Evolutionary conservation across 2,113 vertebrate genomes (phyloP), one percentile per base, ranked within the genome.

Genomic region (Scomber japonicus): DNA sequence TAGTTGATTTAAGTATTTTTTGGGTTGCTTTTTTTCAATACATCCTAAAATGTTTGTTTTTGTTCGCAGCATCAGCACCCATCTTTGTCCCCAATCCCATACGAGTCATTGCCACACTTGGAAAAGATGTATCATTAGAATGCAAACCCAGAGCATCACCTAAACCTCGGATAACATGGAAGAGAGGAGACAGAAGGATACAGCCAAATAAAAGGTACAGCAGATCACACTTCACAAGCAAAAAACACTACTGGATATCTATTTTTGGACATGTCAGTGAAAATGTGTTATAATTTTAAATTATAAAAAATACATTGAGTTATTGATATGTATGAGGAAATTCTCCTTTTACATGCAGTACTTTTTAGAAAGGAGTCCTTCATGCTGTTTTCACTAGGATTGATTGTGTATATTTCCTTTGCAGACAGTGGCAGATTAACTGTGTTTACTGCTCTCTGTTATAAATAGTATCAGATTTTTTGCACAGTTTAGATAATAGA

Each of bases 91-190:
- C 91, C 63, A 96, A 94, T 83, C 96, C 97, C n/a, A 45, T 96
- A 55, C 96, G 89, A 88, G 92, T 98, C 87, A 95, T 97, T 71
- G 94, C 97, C 60, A 97, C 97, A 3, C 96, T 97, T 31, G 96
- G 95, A 44, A 97, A 93, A 89, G 97, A 98, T 66, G 94, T 97
- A 17, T 67, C 93, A 11, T 92, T 99, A 24, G 97, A 98, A 35
- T 99, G 98, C 88, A 96, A 96, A 86, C 97, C 98, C 1, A 91
- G 95, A 83, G 97, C 96, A 0, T 98, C 98, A 62, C 98, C 98
- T 51, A 99, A 97, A 83, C 96, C 98, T n/a, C 77, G 93, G 27
- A 95, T 98, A 78, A 95, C 94, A 3, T 99, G 98, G 98, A 98
- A 88, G 89, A 98, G 97, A 92, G 97, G 94, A 80, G 97, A 98